Base-by-base conservation (phyloP, 2,797 vertebrate species). In the Ciconia nigra region DNA sequence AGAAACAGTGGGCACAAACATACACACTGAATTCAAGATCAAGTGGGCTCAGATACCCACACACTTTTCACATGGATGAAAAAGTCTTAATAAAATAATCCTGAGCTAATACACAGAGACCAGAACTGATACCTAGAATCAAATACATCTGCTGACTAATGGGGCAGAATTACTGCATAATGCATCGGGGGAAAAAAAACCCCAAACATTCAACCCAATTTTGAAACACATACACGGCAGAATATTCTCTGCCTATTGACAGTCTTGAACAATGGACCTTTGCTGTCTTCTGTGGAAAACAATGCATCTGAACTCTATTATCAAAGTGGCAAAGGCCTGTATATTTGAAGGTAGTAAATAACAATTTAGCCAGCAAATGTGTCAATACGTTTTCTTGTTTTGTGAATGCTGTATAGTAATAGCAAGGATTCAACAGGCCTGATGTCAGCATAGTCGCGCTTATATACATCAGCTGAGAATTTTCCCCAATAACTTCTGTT, bases 361-460 rank as follows among this genome's bases (percentile, higher is more conserved):
- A 22, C 16, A 55, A 21, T 13, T 62, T 28, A 61, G 11, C 1
- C 0, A 87, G 13, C 13, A 84, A 82, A 39, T 0, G 0, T 24
- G 17, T 44, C 26, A 46, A 29, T 39, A 17, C 0, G 0, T 35
- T 42, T 78, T 58, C 46, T 86, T 28, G 11, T 29, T 35, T 79
- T 83, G 61, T 61, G 66, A 90, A 22, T 0, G 2, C 37, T 70
- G 33, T 41, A 8, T 12, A 41, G 42, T 12, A 69, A 66, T 2
- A 90, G 19, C 21, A 88, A 71, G 12, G 39, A 54, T 70, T 67
- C 13, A 62, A 22, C 6, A 22, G 20, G n/a, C 33, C 26, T 77
- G 13, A 31, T n/a, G 69, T 52, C 35, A 49, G 13, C 5, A 47
- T 21, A 57, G 17, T 11, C 65, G 29, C 2, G 1, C 16, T 86